Evolutionary conservation across 2,797 vertebrate genomes (phyloP), one percentile per base, ranked within the genome.

Genomic region (Chaunax sp.): DNA sequence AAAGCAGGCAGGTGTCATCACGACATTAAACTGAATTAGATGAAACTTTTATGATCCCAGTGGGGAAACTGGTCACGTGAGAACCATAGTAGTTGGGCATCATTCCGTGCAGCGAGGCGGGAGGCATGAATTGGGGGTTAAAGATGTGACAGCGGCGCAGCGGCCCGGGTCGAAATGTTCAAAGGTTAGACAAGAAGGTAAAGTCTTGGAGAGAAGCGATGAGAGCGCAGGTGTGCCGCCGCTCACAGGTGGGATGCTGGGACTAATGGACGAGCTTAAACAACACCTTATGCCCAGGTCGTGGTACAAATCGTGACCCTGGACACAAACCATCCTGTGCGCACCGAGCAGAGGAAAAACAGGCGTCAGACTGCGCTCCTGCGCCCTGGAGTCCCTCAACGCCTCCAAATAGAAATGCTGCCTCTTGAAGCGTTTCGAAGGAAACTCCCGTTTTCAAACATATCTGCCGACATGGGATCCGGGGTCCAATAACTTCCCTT

Each of bases 391-490:
- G 7, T 87, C 84, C 66, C 78, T 85, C 26, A 73, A 26, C 13
- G 83, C 40, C 3, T 73, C 89, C 5, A 87, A 18, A 7, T 50
- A 68, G 26, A 69, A 69, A 37, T 72, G 90, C 12, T 88, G 92
- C 62, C 95, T 86, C 86, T 95, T 97, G 89, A 97, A 97, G 52
- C 95, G 94, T 70, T 94, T n/a, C 96, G 92, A 1, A 97, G 93
- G 72, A 96, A 96, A 79, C 96, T 96, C 46, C 96, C 96, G 49
- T 96, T 94, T 72, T 94, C 95, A 73, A 97, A 97, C 96, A 97
- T 97, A 65, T 94, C 94, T 1, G 90, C 93, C 14, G 95, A 95
- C 89, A 94, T 94, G n/a, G 96, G 96, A 54, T 96, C 95, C 85
- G 96, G 81, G 28, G 95, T 94, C 96, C 96, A 96, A 47, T 95